Percentiles rank a stretch among this genome's conserved stretches.
These are phyloP conservation scores for Glaucomys volans DNA, from an alignment of 2,113 vertebrate genomes.

Conservation along the genomic window DNA sequence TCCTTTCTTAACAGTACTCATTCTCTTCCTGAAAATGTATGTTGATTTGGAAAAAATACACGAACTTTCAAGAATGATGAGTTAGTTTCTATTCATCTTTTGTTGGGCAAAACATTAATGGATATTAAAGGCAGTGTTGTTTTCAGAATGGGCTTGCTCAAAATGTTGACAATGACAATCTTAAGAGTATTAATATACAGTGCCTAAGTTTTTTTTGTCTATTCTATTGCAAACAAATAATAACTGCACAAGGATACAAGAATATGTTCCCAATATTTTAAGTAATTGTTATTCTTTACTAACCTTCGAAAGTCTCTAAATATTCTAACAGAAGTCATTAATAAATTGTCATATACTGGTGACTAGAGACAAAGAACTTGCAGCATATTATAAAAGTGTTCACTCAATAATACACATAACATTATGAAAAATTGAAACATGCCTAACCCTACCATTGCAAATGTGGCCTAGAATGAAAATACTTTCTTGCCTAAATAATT, in stretches of 20 bases:
- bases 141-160: background rate
- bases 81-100: background rate
- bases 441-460: background rate
- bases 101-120: background rate
- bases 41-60: background rate
- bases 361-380: background rate
- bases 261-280: background rate
- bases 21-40: background rate
- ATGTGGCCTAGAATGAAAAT: background rate
- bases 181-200: background rate
- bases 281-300: background rate
- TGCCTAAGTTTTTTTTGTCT: background rate
- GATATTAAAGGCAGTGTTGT: background rate
- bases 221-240: background rate
- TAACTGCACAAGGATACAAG: background rate
- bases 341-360: background rate
- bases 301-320: background rate
- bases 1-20: background rate
- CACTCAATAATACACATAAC: background rate
- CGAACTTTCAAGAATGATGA: background rate
- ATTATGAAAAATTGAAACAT: background rate
- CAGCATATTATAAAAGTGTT: background rate
- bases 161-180: background rate
- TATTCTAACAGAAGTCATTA: background rate
- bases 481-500: background rate